phyloP scores from a whole-genome alignment of 2,888 invertebrate species.

The Andrena haemorrhoa region DNA sequence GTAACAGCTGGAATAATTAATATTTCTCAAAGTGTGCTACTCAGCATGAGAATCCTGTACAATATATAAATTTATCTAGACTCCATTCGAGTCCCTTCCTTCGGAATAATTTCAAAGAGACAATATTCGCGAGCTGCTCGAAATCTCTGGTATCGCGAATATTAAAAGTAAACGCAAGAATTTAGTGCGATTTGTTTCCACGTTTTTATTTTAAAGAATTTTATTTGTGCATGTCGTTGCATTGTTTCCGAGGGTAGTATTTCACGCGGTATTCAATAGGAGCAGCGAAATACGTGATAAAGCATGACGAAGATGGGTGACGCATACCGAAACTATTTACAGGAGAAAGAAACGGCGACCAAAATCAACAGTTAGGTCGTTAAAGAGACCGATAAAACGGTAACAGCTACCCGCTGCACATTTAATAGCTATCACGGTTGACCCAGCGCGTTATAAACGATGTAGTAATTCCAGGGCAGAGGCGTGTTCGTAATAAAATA shows the following conservation, averaged over 20 bases:
- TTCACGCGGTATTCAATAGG: not conserved
- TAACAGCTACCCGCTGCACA: constrained; percentile 16
- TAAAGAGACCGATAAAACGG: constrained; percentile 39
- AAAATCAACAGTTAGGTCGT: constrained; percentile 50
- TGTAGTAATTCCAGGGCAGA: constrained; percentile 22
- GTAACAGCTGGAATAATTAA: constrained; percentile 21
- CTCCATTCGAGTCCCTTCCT: not conserved
- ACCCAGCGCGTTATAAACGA: constrained; percentile 36
- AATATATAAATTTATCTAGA: constrained; percentile 23
- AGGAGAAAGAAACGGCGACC: constrained; percentile 41
- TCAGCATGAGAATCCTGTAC: constrained; percentile 41
- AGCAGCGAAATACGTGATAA: constrained; percentile 18
- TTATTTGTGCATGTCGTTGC: not conserved
- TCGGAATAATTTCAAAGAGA: not conserved
- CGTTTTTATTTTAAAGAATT: not conserved
- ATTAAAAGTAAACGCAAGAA: not conserved
- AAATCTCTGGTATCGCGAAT: not conserved
- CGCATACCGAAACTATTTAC: constrained; percentile 47
- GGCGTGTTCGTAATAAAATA: constrained; percentile 16
- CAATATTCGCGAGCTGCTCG: not conserved
- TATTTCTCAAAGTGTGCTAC: constrained; percentile 10
- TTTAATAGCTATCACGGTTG: constrained; percentile 37
- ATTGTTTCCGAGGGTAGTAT: not conserved
- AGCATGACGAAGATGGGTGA: constrained; percentile 13
- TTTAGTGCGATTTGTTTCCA: not conserved